Base-by-base conservation (phyloP, 2,888 invertebrate genomes). In the Hydrotaea cyrtoneurina region DNA sequence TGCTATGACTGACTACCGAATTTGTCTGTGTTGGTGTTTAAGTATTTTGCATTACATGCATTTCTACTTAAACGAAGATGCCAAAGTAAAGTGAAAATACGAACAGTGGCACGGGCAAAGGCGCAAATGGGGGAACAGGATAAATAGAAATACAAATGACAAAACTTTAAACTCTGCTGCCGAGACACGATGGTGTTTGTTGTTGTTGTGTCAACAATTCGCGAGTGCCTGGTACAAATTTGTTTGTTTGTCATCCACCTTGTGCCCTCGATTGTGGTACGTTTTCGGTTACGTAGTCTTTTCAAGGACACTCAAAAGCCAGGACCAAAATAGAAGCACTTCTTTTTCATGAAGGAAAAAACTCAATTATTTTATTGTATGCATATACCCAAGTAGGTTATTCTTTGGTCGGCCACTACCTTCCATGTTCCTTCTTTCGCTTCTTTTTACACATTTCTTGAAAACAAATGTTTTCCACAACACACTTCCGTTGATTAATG, bases 401-500 rank as follows among this genome's bases (percentile, higher is more conserved):
- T 26, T 15, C 15, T 59, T 26, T 23, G 26, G 23, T 26, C 26
- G 5, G 19, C 4, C 62, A 62, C 31, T 26, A 11, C 26, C 13
- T 2, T 15, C 59, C 59, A 11, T 39, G 7, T 1, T 36, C 4
- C 39, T 8, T 39, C 39, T 39, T 39, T 10, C 13, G 59, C 5
- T 59, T 13, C 26, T 11, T 50, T 23, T 26, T 15, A 26, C 26
- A 15, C n/a, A 26, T 50, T 13, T 50, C 50, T 50, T n/a, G n/a
- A 50, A 50, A 13, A 36, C n/a, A 15, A 4, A 31, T 31, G 5
- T 26, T 59, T 15, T 26, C 31, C 31, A 31, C 31, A 2, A 31
- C 31, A 31, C 31, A 31, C 31, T 4, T 31, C 3, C 31, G 31
- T 36, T 62, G 62, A 62, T 62, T 62, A 62, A 62, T 62, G 62